Evolutionary conservation across 2,888 invertebrate species (phyloP), one percentile per base, ranked within the genome.

Genomic region (Plebejus argus): DNA sequence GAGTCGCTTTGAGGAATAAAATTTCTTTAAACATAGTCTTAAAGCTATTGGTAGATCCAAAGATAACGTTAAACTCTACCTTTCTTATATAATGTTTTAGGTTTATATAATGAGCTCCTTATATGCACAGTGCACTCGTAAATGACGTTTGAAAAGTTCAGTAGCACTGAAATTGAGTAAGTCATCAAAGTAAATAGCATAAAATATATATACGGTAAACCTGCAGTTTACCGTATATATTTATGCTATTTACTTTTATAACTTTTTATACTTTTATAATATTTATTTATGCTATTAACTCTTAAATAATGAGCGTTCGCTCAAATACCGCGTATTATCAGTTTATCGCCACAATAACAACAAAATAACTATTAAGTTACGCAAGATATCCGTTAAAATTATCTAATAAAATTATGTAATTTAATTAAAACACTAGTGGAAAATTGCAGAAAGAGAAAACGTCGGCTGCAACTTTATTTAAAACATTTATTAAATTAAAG

Each of bases 281-380:
- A n/a, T n/a, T n/a, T n/a, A n/a, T n/a, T n/a, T n/a, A n/a, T n/a
- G n/a, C n/a, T n/a, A n/a, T n/a, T n/a, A n/a, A n/a, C 66, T 66
- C 6, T 23, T 8, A 8, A 35, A 35, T 28, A 61, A 10, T 61
- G 15, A 61, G 10, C 23, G 66, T 1, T 66, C 66, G 15, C 28
- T 23, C 7, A 23, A 23, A 23, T 61, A 61, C 2, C 23, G 1
- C 66, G 66, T 28, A 66, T 28, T 15, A 66, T 33, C 33, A 66
- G 66, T 66, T 66, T 28, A 66, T 66, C 28, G 33, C 18, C 7
- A 66, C 10, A 28, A 66, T 66, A 66, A 66, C 66, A 66, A 66
- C 28, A 66, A 28, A 33, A 66, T 66, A 33, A 61, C 28, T 61
- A 28, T 28, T 28, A 28, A 28, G 66, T 66, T 66, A 66, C 28